Conservation (phyloP, 23 tunicate species). For the Halocynthia aurantium region DNA sequence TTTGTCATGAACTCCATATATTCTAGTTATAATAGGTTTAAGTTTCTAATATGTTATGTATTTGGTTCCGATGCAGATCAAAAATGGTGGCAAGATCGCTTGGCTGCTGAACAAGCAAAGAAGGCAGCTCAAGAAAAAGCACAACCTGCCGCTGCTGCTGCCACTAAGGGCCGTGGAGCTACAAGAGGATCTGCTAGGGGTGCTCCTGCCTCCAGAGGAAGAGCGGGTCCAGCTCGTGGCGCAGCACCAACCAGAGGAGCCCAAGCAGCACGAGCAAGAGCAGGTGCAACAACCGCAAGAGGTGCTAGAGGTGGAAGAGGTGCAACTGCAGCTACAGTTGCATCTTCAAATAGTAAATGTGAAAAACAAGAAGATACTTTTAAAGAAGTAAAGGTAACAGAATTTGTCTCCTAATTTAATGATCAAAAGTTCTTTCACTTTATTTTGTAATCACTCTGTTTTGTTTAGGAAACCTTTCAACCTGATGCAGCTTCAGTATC, state of each 20-base stretch:
- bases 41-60: not conserved
- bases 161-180: slow-evolving; percentile 13
- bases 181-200: slow-evolving; percentile 10
- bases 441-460: too few relatives aligned
- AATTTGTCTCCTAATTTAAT: too few relatives aligned
- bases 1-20: not conserved
- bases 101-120: slow-evolving; percentile 50
- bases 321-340: slow-evolving; percentile 37
- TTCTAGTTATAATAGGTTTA: not conserved
- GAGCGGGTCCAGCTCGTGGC: slow-evolving; percentile 38
- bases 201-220: slow-evolving; percentile 34
- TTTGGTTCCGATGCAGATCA: slow-evolving; percentile 36
- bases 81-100: slow-evolving; percentile 76
- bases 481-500: too few relatives aligned
- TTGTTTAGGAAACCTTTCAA: too few relatives aligned
- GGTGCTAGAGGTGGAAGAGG: slow-evolving; percentile 39
- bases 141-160: slow-evolving; percentile 18
- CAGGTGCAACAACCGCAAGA: slow-evolving; percentile 7
- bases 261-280: slow-evolving; percentile 40
- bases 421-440: too few relatives aligned
- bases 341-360: slow-evolving; percentile 32
- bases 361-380: slow-evolving; percentile 10
- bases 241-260: slow-evolving; percentile 38
- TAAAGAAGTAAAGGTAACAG: too few relatives aligned
- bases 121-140: slow-evolving; percentile 22